Base-by-base conservation (phyloP, 2,888 invertebrate species). In the Allacma fusca region DNA sequence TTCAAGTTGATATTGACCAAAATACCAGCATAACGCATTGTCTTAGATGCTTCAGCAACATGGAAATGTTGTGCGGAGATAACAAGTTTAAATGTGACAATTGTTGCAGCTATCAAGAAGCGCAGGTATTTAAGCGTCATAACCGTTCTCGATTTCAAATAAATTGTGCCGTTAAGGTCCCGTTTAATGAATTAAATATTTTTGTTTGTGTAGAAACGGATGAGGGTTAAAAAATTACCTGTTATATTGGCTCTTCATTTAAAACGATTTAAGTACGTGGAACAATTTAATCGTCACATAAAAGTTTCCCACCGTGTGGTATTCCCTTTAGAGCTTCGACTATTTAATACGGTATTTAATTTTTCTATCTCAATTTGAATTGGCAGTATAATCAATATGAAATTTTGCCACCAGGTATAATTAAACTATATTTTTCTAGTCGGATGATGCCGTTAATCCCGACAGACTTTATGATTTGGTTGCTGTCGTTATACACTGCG, bases 41-140 rank as follows among this genome's bases (percentile, higher is more conserved):
- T 88, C 90, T 99, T 83, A 91, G 95, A 85, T 98, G 97, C 88
- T 98, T 98, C 88, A 97, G 97, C 86, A 97, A 97, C 88, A 98
- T 97, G 79, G 99, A 99, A 88, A 99, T 98, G 0, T 90, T 99
- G 65, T 97, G 98, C 89, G 96, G 94, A 85, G 99, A 99, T 88
- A 98, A 99, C 90, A 99, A 99, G 88, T 99, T 99, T 87, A 98
- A 98, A 88, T 99, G 99, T 88, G 98, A 99, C 89, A 95, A 97
- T 86, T 99, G 99, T 87, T 96, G 96, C 89, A 97, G 97, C 88
- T 98, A 98, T 88, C 98, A 99, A 88, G 98, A 99, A 88, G 98
- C 98, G 65, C 97, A 98, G 90, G 89, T 89, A 16, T 23, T 26
- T 24, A 75, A 16, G 57, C 5, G 57, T 57, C 21, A 21, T 7